These are phyloP conservation scores for Pogoniulus pusillus DNA, from an alignment of 2,797 vertebrate genomes.

Conservation along the genomic window DNA sequence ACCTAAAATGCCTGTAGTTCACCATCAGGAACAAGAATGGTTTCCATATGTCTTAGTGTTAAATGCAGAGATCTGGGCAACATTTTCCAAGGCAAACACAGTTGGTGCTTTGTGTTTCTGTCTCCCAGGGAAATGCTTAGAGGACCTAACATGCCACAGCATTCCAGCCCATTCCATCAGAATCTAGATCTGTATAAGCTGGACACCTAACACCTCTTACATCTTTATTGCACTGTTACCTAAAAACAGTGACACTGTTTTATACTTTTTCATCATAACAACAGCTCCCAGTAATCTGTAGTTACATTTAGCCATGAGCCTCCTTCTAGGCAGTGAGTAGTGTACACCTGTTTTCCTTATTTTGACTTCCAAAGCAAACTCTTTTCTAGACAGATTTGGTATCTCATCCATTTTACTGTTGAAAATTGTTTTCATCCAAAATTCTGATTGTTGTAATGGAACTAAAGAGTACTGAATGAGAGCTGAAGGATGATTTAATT, in stretches of 20 bases:
- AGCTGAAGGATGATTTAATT: neutral
- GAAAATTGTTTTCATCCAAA: neutral
- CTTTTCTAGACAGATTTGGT: neutral
- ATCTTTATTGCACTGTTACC: neutral
- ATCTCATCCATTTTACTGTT: neutral
- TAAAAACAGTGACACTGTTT: neutral
- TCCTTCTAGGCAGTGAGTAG: neutral
- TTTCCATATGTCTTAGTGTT: neutral
- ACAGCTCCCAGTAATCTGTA: neutral
- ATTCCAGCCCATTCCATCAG: neutral
- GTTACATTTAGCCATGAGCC: neutral
- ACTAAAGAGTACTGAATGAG: neutral
- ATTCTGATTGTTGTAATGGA: neutral
- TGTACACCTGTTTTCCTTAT: neutral
- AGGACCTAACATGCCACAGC: neutral
- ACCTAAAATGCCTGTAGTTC: neutral
- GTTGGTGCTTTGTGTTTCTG: neutral
- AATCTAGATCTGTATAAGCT: neutral
- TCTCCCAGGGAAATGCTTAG: neutral
- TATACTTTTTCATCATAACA: neutral
- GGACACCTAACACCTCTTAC: neutral
- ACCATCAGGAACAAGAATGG: neutral
- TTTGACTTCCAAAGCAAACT: neutral
- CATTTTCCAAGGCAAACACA: neutral
- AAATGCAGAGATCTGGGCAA: neutral